phyloP scores from a whole-genome alignment of 2,888 invertebrate species.

The Automeris io region DNA sequence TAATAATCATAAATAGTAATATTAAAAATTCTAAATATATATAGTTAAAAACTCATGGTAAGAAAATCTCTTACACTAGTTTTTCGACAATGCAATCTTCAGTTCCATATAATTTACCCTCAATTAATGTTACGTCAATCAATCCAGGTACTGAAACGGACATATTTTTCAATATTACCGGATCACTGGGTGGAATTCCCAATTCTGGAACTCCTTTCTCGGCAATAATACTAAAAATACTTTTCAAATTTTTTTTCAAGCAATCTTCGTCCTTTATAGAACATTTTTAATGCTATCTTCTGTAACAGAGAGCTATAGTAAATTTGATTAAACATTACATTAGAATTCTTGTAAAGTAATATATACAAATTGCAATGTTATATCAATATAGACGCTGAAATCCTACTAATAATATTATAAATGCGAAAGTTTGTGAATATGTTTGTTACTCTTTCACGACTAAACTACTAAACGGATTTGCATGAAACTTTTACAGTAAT shows the following conservation, averaged over 20 bases:
- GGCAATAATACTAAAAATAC: constrained; percentile 1
- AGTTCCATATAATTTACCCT: constrained; percentile 16
- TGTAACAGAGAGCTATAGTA: constrained; percentile 13
- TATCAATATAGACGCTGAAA: no score
- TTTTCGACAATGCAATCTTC: constrained; percentile 14
- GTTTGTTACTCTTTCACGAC: no score
- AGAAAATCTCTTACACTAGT: constrained; percentile 10
- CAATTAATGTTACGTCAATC: constrained; percentile 14
- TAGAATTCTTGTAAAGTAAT: neutral
- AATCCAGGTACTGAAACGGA: constrained; percentile 13
- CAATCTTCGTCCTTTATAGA: constrained; percentile 16
- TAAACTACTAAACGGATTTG: no score
- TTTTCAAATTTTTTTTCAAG: constrained; percentile 6
- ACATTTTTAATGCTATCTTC: constrained; percentile 16
- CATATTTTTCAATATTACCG: constrained; percentile 12
- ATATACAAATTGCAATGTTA: no score
- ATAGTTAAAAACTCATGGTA: neutral
- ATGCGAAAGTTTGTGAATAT: no score
- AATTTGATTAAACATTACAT: neutral
- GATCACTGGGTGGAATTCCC: constrained; percentile 16
- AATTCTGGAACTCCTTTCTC: constrained; percentile 15
- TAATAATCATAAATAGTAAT: no score
- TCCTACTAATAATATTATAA: no score
- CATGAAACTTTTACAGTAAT: no score
- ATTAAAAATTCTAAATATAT: neutral